Percentiles rank a stretch among this genome's conserved stretches.
phyloP scores from a whole-genome alignment of 2,888 invertebrate species.

The Leptopilina myrica region DNA sequence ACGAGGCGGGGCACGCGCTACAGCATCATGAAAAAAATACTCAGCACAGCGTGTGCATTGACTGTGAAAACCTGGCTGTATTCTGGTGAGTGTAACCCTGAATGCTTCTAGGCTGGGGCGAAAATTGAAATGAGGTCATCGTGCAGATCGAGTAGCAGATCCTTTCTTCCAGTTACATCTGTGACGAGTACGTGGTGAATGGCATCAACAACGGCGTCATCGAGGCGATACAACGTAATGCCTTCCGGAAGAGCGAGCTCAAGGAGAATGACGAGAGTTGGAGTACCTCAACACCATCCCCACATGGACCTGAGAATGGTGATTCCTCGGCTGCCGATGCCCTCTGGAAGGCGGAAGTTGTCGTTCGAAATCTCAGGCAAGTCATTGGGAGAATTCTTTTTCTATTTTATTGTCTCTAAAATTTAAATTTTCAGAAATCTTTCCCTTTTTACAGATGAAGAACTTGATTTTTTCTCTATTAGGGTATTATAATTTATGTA shows the following conservation, averaged over 20 bases:
- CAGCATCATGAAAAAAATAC: conserved; percentile 81
- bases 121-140: conserved; percentile 39
- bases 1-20: conserved; percentile 86
- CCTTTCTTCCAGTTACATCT: conserved; percentile 82
- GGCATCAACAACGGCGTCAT: conserved; percentile 81
- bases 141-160: conserved; percentile 40
- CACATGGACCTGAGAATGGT: conserved; percentile 64
- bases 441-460: not conserved
- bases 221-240: conserved; percentile 79
- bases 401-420: too few relatives aligned
- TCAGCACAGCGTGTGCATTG: conserved; percentile 86
- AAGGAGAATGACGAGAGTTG: conserved; percentile 73
- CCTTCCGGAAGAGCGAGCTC: conserved; percentile 70
- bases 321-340: conserved; percentile 74
- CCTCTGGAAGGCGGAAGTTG: conserved; percentile 77
- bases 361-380: conserved; percentile 78
- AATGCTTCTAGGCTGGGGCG: conserved; percentile 37
- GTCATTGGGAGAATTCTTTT: not conserved
- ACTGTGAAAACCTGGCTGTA: conserved; percentile 85
- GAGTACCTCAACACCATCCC: conserved; percentile 68
- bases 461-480: too few relatives aligned
- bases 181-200: conserved; percentile 88
- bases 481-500: not conserved
- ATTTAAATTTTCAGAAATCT: not conserved
- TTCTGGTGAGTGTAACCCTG: conserved; percentile 82